Evolutionary conservation across 1,140 invertebrate species (phyloP), one percentile per base, ranked within the genome.

Genomic region (Lordiphosa stackelbergi): DNA sequence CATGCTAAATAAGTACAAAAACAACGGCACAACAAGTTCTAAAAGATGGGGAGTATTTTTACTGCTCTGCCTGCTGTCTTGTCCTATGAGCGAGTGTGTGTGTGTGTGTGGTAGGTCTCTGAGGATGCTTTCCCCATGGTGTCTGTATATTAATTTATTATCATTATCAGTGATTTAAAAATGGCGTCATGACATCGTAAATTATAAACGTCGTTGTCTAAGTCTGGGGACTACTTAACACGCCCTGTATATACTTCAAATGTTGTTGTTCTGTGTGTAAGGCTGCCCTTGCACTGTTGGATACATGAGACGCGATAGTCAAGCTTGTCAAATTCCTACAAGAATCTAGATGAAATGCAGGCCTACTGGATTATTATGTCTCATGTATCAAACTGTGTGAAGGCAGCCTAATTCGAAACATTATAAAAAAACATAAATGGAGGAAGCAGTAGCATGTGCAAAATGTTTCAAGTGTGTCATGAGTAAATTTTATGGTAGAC

Each of bases 161-260:
- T 84, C 77, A 84, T 83, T 83, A 83, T 83, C 77, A 84, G 77
- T 83, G 77, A 83, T 83, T 83, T 83, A 77, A 83, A 81, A 83
- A 83, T 78, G 77, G 78, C 78, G 73, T 84, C 73, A 71, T 66
- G 73, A 72, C 75, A 65, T 83, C 73, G 73, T 83, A 83, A 83
- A 84, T 83, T 77, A 74, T 84, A 81, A 81, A 75, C 61, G 72
- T 56, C 53, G 61, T 61, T 70, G 71, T 68, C 57, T 57, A 68
- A 62, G 66, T 60, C 61, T 54, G 72, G 72, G 77, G 71, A 75
- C 66, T 71, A 72, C 71, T 81, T 81, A 81, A 81, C 72, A 74
- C 62, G 63, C 45, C 35, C 46, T 40, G 31, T 40, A 48, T 36
- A 31, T 31, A 41, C 63, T 52, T 12, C 9, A 45, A 45, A 36